Base-by-base conservation (phyloP, 2,888 invertebrate genomes). In the Ennomos fuscantarius region DNA sequence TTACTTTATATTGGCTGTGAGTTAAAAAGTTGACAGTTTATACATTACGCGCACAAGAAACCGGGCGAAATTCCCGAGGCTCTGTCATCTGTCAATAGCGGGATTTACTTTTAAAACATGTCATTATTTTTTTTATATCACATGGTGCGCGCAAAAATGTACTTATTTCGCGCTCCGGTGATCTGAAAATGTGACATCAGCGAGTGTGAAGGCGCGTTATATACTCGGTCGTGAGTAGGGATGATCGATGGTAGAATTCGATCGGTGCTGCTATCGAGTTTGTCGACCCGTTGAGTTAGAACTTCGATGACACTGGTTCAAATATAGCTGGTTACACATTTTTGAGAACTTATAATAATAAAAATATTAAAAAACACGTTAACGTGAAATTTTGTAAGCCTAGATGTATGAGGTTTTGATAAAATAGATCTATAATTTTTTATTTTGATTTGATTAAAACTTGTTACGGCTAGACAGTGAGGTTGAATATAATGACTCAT, bases 81-180 rank as follows among this genome's bases (percentile, higher is more conserved):
- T 60, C 72, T 69, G 72, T 78, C 78, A 80, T 72, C 78, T 81
- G 81, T 84, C 83, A 83, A 85, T 83, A 77, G 74, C 78, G 74
- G 79, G 84, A 85, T 84, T 87, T 86, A 84, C 86, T 86, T 87
- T 88, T 84, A 87, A 87, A 88, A 88, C 84, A 86, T 78, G 85
- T 87, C 87, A 89, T 90, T 88, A 89, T 89, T 87, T 87, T 87
- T 56, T 87, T 91, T 89, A 76, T 87, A 88, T 88, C 84, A 87
- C 84, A 80, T 81, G 81, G 83, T 81, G 81, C 79, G 88, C 86
- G 88, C 87, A 91, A 91, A 87, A 70, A 91, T 91, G 91, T 92
- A 89, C 91, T 91, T 92, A 92, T 92, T 91, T 89, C 87, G 80
- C 91, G 92, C 91, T 92, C 90, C 92, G 87, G 66, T 92, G 92